phyloP scores from a whole-genome alignment of 2,113 vertebrate species.

The Emydura subglobosa region DNA sequence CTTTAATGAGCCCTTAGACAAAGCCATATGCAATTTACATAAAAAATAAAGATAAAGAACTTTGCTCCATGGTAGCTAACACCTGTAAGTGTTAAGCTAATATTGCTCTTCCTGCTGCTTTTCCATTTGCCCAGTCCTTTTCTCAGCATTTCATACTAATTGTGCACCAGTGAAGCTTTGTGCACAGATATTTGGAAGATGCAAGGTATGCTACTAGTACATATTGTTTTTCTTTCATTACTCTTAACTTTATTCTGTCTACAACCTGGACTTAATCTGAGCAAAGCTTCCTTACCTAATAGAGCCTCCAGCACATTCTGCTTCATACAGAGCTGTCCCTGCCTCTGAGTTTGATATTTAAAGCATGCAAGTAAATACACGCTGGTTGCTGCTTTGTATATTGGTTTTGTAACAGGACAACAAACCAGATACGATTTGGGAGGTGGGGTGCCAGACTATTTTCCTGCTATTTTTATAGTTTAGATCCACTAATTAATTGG shows the following conservation, averaged over 20 bases:
- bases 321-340: constrained; percentile 47
- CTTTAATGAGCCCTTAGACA: neutral
- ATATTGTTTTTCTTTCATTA: constrained; percentile 12
- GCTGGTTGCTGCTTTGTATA: constrained; percentile 46
- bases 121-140: neutral
- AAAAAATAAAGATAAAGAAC: neutral
- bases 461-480: neutral
- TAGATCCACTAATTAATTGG: neutral
- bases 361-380: constrained; percentile 52
- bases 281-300: neutral
- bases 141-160: constrained; percentile 4
- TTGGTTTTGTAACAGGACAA: constrained; percentile 44
- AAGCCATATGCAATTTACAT: neutral
- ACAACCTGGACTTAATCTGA: constrained; percentile 17
- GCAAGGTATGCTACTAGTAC: neutral
- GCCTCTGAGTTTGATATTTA: constrained; percentile 40
- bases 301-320: constrained; percentile 31
- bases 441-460: neutral
- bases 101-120: neutral
- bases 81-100: neutral
- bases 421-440: neutral
- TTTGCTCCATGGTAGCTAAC: neutral
- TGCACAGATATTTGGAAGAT: neutral
- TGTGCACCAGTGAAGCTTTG: neutral
- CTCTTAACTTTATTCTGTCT: neutral